Conservation (phyloP, 2,797 vertebrate species). For the Mus caroli region DNA sequence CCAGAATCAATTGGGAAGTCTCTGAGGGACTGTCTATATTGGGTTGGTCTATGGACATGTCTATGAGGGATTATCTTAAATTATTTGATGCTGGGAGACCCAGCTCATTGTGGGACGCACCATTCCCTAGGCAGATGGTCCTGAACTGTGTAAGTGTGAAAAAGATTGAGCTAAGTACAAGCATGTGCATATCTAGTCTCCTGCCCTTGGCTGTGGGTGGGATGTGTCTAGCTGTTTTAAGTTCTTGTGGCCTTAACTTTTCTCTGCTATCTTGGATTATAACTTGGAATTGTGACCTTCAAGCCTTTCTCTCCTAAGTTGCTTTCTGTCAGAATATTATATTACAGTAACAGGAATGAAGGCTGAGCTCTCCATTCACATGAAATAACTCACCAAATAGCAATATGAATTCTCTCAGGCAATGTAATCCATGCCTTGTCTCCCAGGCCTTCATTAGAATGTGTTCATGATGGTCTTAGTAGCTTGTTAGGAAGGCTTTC, state of each 20-base stretch:
- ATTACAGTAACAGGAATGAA: neutral
- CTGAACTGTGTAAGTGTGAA: neutral
- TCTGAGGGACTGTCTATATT: neutral
- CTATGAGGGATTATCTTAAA: neutral
- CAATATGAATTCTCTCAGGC: neutral
- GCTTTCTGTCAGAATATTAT: neutral
- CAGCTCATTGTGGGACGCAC: neutral
- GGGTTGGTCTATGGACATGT: neutral
- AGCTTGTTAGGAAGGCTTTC: slow-evolving; percentile 20
- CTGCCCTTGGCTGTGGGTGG: neutral
- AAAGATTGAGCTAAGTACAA: neutral
- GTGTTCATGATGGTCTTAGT: neutral
- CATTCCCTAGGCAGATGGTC: neutral
- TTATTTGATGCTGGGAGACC: neutral
- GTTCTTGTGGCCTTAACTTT: neutral
- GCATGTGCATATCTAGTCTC: neutral
- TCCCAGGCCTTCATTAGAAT: neutral
- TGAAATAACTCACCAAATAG: neutral
- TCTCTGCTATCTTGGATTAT: neutral
- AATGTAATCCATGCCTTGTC: neutral
- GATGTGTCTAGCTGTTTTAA: neutral
- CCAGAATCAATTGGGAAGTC: neutral
- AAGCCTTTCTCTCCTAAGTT: neutral
- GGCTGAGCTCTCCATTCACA: neutral
- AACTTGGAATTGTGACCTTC: neutral